These are phyloP conservation scores for Brachionus calyciflorus DNA, from an alignment of 1,140 invertebrate species.

Conservation along the genomic window DNA sequence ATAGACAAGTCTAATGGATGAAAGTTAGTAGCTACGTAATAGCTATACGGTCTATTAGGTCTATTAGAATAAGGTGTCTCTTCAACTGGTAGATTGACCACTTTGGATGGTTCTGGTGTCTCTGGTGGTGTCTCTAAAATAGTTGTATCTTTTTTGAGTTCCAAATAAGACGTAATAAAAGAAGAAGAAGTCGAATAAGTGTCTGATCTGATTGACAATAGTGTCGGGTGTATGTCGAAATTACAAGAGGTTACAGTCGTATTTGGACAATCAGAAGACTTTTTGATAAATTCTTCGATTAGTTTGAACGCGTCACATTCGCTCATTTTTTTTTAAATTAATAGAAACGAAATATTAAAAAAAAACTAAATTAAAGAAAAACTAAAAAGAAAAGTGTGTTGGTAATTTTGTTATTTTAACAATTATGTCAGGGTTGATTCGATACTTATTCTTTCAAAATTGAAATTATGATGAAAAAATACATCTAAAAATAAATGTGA, in stretches of 20 bases:
- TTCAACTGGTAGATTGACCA: neutral
- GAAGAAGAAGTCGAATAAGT: neutral
- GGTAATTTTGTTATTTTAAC: neutral
- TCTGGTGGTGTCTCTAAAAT: conserved; percentile 19
- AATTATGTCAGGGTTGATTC: too few relatives aligned
- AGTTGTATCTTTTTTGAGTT: neutral
- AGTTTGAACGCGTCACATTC: conserved; percentile 36
- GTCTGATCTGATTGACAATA: neutral
- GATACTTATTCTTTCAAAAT: too few relatives aligned
- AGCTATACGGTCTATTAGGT: conserved; percentile 20
- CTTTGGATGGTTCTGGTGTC: conserved; percentile 18
- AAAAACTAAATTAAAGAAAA: too few relatives aligned
- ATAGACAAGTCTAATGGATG: conserved; percentile 26
- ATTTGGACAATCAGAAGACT: neutral
- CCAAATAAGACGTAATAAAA: conserved; percentile 4
- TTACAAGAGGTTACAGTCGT: neutral
- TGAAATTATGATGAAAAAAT: too few relatives aligned
- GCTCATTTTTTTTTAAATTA: too few relatives aligned
- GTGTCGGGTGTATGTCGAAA: neutral
- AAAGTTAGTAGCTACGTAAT: conserved; percentile 43
- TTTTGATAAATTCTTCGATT: conserved; percentile 40
- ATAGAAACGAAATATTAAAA: too few relatives aligned
- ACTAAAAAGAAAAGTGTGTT: too few relatives aligned
- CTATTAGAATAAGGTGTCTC: neutral
- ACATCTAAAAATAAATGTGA: too few relatives aligned